Evolutionary conservation across 2,888 invertebrate genomes (phyloP), one percentile per base, ranked within the genome.

Genomic region (Lysandra coridon): DNA sequence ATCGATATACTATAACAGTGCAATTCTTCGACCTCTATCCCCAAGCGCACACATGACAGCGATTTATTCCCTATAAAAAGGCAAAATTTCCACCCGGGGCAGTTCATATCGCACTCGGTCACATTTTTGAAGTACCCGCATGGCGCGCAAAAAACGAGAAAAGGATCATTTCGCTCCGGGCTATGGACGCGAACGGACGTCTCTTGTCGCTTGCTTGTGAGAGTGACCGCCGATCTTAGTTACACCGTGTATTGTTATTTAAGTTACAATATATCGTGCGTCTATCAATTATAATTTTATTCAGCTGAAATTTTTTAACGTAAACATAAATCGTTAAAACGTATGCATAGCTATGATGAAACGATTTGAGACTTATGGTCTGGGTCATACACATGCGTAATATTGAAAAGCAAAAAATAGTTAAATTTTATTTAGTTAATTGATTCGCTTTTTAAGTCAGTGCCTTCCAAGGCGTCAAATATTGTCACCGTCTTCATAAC

Each of bases 41-140:
- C 62, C 44, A 60, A 44, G 75, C 75, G 64, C 44, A 44, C 44
- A 60, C 60, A 79, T 53, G 60, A 23, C 64, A 62, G 75, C 64
- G 74, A 86, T 84, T 82, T 83, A 78, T 79, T 81, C 81, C 79
- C 82, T 82, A 82, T 84, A 83, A 82, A 82, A 76, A 76, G 76
- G 76, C 49, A 33, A 82, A 83, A 86, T 89, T 88, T 90, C 87
- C 87, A 86, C 91, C 86, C 80, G 80, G 79, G 90, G 91, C 89
- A 82, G 82, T 85, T 87, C 90, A 91, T 91, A 91, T 91, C 90
- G 90, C 91, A 90, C 90, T 85, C 87, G 90, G 91, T 91, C 90
- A 90, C 91, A 91, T 91, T 91, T 90, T 88, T 88, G 85, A 78
- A 87, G 89, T 91, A 90, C 91, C 90, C 90, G 87, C 87, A 79